phyloP scores from a whole-genome alignment of 2,113 vertebrate genomes.

The Chaetura pelagica region DNA sequence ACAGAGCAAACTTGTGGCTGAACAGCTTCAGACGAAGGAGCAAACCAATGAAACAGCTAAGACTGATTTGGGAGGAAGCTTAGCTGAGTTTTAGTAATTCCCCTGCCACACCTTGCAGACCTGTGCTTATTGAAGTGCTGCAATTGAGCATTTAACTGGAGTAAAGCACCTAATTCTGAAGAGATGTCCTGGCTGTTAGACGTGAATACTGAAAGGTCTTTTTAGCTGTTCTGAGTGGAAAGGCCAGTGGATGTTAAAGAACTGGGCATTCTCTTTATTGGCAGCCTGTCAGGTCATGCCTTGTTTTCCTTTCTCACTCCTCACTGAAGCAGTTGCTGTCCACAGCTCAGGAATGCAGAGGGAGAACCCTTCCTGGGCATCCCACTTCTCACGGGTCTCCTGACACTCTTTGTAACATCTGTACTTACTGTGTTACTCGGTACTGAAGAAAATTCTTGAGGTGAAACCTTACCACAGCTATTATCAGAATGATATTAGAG shows the following conservation, averaged over 20 bases:
- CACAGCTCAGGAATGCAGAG: not conserved
- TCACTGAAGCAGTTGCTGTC: not conserved
- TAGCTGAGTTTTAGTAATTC: not conserved
- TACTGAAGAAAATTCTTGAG: not conserved
- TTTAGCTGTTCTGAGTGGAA: not conserved
- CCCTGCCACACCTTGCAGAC: not conserved
- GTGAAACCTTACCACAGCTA: not conserved
- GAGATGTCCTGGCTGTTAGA: not conserved
- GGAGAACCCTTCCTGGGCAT: not conserved
- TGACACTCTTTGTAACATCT: not conserved
- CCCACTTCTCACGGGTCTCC: not conserved
- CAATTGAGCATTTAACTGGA: not conserved
- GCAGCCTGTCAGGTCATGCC: not conserved
- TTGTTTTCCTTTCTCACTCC: not conserved
- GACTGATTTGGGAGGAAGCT: not conserved
- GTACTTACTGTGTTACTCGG: fast-evolving
- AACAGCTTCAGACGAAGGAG: not conserved
- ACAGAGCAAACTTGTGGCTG: not conserved
- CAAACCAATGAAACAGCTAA: not conserved
- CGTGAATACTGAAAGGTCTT: not conserved
- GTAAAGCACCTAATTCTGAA: not conserved
- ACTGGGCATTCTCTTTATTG: not conserved
- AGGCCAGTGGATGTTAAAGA: not conserved
- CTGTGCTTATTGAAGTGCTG: not conserved
- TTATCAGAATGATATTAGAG: not conserved